Evolutionary conservation across 2,113 vertebrate genomes (phyloP), one percentile per base, ranked within the genome.

Genomic region (Phalacrocorax carbo): DNA sequence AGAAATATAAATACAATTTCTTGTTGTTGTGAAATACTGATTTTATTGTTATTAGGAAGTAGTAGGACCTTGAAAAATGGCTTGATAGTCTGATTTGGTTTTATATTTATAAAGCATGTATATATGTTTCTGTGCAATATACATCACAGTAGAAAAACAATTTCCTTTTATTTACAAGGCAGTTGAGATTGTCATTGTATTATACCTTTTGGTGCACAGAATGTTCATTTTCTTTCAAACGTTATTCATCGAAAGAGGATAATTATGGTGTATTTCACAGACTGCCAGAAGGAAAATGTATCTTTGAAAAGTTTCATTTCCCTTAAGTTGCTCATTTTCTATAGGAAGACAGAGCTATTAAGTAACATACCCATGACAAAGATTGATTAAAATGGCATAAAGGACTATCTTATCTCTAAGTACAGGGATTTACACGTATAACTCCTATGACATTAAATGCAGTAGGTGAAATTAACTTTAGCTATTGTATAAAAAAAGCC

Each of bases 301-400:
- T 96, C 97, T 97, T 97, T 96, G 97, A 98, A 96, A 97, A 98
- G 97, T 98, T 98, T 95, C 96, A 98, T 98, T 98, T 98, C 97
- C 98, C 97, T 96, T 97, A 98, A 93, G 97, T 98, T 98, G 97
- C 95, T 98, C 97, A 97, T 98, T 98, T 98, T 96, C 97, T 95
- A 94, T 94, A 97, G 89, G 94, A 97, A 98, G 98, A 97, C 94
- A 98, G 96, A 96, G 97, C 97, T 97, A 97, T 98, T 98, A 98
- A 97, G 92, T 96, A 97, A 95, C 92, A 95, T 86, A 97, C 90
- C 54, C 48, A 78, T 87, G 96, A 90, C 80, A 83, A 91, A 83
- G 90, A 95, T 88, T 97, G 92, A 97, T 94, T 93, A 96, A 94
- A 97, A 97, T 91, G 91, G 57, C 75, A 95, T 93, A 94, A 95